These are phyloP conservation scores for Gallirallus australis DNA, from an alignment of 2,797 vertebrate genomes.

Conservation along the genomic window DNA sequence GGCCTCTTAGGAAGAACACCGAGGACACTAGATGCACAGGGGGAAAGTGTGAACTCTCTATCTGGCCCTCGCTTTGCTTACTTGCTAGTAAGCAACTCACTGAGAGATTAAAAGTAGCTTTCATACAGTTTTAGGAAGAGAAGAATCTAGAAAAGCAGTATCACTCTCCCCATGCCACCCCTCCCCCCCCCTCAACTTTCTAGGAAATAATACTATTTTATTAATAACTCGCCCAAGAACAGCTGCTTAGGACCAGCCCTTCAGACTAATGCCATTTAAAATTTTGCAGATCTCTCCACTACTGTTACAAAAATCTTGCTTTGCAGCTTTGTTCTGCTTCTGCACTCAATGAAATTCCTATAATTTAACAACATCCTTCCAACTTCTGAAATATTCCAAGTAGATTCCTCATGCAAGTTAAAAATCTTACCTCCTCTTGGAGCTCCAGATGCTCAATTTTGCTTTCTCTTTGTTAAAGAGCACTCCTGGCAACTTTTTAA, in stretches of 20 bases:
- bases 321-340: neutral
- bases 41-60: neutral
- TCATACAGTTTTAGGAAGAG: neutral
- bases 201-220: neutral
- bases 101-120: neutral
- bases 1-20: neutral
- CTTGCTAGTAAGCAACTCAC: neutral
- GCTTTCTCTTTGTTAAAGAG: neutral
- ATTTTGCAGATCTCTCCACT: neutral
- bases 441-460: neutral
- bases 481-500: neutral
- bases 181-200: too few relatives aligned
- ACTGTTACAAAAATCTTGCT: neutral
- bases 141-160: neutral
- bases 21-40: neutral
- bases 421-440: conserved; percentile 31
- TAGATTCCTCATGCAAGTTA: neutral
- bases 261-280: neutral
- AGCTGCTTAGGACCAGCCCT: neutral
- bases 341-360: neutral
- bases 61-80: neutral
- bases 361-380: neutral
- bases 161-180: too few relatives aligned
- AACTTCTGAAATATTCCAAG: neutral
- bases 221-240: neutral